Conservation (phyloP, 2,888 invertebrate species). For the Halictus ligatus region DNA sequence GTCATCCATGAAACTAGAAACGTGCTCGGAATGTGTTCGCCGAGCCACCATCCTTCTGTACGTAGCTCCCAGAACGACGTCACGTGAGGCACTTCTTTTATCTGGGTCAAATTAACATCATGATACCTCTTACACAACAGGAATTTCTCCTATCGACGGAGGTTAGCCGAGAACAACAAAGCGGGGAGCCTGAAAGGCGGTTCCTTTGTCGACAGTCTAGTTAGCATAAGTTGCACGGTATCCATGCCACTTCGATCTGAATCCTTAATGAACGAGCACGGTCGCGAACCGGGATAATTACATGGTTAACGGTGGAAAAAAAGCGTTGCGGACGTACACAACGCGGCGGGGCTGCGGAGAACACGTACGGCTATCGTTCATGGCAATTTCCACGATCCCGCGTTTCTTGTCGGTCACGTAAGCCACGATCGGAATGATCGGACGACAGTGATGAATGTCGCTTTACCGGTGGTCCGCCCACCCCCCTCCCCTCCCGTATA, state of each 20-base stretch:
- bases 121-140: not conserved
- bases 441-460: conserved; percentile 68
- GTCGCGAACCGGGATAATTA: conserved; percentile 27
- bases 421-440: conserved; percentile 63
- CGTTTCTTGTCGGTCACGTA: conserved; percentile 62
- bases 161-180: not conserved
- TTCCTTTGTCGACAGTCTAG: conserved; percentile 12
- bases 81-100: conserved; percentile 2
- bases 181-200: not conserved
- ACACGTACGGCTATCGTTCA: conserved; percentile 34
- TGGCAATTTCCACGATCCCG: conserved; percentile 59
- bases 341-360: not conserved
- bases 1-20: not conserved
- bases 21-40: not conserved
- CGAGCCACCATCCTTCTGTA: not conserved
- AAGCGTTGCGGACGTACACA: conserved; percentile 13
- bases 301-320: not conserved
- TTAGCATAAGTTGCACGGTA: conserved; percentile 2
- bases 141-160: not conserved
- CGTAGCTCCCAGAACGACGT: not conserved
- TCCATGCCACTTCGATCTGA: conserved; percentile 12
- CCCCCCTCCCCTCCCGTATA: not conserved
- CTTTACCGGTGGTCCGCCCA: conserved; percentile 30
- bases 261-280: conserved; percentile 29
- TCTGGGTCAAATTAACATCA: conserved; percentile 14